phyloP scores from a whole-genome alignment of 2,113 vertebrate genomes.

The Petrocephalus microphthalmus region DNA sequence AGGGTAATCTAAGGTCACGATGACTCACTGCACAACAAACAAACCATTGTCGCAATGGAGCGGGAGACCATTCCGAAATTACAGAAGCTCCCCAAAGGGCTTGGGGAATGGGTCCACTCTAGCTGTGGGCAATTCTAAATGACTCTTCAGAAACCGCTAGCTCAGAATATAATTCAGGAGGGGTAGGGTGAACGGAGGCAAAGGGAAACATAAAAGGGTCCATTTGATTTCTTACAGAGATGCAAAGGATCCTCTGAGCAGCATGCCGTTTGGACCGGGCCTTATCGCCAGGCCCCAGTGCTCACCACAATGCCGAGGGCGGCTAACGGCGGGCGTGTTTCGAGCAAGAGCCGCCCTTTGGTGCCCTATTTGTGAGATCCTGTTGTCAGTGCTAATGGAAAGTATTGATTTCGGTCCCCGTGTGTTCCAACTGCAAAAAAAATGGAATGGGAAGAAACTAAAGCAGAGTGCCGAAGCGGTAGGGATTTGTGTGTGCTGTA shows the following conservation, averaged over 20 bases:
- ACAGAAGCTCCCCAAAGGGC: neutral
- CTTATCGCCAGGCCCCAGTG: neutral
- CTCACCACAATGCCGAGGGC: neutral
- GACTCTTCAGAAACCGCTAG: neutral
- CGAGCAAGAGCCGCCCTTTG: constrained; percentile 37
- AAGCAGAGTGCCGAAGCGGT: neutral
- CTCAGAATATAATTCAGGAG: neutral
- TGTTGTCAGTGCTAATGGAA: constrained; percentile 56
- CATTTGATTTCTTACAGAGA: neutral
- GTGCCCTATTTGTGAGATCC: constrained; percentile 48
- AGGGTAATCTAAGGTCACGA: neutral
- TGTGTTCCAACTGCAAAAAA: constrained; percentile 43
- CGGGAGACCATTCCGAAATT: neutral
- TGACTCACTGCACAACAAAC: neutral
- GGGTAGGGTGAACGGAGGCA: neutral
- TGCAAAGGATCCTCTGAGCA: neutral
- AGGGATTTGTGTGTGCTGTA: neutral
- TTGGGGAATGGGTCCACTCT: too few relatives aligned
- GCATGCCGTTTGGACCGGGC: neutral
- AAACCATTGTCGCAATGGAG: neutral
- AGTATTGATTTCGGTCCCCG: constrained; percentile 56
- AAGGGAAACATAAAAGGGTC: constrained; percentile 3
- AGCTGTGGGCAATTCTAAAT: neutral
- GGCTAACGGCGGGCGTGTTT: constrained; percentile 9
- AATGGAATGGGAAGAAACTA: constrained; percentile 17